Base-by-base conservation (phyloP, 2,113 vertebrate species). In the Takifugu bimaculatus region DNA sequence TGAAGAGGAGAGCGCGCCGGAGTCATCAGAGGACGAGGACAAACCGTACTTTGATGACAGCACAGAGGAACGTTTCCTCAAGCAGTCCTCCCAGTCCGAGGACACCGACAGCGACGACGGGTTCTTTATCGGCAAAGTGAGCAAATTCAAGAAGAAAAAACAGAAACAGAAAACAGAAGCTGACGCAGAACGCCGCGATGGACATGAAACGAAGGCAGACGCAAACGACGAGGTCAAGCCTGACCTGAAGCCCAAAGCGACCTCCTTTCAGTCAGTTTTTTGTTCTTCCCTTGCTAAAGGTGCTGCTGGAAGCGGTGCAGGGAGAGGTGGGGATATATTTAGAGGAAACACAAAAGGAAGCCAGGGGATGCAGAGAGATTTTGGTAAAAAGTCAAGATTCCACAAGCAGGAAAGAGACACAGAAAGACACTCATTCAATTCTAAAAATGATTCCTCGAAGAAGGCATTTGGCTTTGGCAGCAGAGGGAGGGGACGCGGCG, bases 61-160 rank as follows among this genome's bases (percentile, higher is more conserved):
- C 79, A 99, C 97, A 4, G 96, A 99, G 70, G 96, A 99, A 63
- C 94, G 97, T 4, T 99, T 98, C 88, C 91, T 80, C 65, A 94
- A 93, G 57, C 93, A 94, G 62, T 93, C 94, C 0, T 95, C 95
- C 27, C 71, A 90, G 63, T 96, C 94, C 9, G 96, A 95, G 58
- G 91, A 87, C 55, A 92, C 90, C 61, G 93, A 94, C 0, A 65
- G 70, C 0, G 88, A 92, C 0, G 80, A 95, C 39, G 93, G 95
- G 76, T 99, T 99, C 86, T 99, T 99, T 59, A 83, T 98, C 44
- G 95, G 94, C 9, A 99, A 96, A 92, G 91, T 94, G 6, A 94
- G 83, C 75, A 92, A 88, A 80, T 93, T 87, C 49, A 93, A 93
- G 74, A 98, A 92, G 73, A 88, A 85, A 75, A 90, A 79, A 75